Conservation (phyloP, 1,140 invertebrate species). For the Achatina immaculata region DNA sequence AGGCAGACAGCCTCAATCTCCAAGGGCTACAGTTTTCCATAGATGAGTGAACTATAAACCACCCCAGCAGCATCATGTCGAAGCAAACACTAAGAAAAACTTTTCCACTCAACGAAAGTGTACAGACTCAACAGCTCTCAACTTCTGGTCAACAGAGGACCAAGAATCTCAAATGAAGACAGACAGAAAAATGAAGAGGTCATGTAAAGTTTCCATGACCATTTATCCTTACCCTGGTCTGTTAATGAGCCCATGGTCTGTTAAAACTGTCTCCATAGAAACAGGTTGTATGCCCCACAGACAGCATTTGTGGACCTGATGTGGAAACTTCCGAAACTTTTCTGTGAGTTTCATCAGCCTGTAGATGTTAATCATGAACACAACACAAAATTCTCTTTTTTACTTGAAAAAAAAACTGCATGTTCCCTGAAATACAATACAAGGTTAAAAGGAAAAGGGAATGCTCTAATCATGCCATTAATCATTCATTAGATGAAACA, state of each 20-base stretch:
- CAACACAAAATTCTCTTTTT: no score
- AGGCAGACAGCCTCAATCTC: neutral
- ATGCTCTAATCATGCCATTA: no score
- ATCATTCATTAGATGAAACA: no score
- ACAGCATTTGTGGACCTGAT: neutral
- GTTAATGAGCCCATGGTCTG: neutral
- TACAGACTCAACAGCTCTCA: neutral
- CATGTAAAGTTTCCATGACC: neutral
- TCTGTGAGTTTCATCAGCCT: slow-evolving; percentile 13
- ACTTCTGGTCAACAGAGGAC: neutral
- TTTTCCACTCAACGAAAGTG: no score
- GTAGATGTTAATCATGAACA: no score
- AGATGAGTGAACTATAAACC: neutral
- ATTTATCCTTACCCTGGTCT: neutral
- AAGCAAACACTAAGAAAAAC: neutral
- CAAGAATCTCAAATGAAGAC: neutral
- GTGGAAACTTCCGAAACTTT: slow-evolving; percentile 1
- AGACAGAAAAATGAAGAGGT: neutral
- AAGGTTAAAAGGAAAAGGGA: no score
- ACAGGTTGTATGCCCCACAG: slow-evolving; percentile 2
- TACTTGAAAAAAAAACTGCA: no score
- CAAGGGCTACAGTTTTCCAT: neutral
- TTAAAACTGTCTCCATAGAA: neutral
- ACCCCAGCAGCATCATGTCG: neutral
- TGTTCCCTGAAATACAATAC: no score